phyloP scores from a whole-genome alignment of 2,797 vertebrate species.

The Notolepis coatsorum region DNA sequence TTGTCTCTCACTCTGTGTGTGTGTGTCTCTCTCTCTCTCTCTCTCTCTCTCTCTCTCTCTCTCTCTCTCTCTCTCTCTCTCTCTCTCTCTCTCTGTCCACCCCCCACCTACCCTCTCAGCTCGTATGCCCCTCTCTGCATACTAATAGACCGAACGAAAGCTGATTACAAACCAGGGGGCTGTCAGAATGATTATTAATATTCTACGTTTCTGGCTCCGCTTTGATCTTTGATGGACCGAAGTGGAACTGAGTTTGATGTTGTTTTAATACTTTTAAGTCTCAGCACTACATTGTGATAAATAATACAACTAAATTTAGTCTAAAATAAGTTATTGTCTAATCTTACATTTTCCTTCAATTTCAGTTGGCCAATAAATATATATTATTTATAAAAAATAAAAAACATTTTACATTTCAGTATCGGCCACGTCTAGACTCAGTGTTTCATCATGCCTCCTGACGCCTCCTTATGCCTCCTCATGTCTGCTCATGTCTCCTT shows the following conservation, averaged over 20 bases:
- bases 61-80: constrained; percentile 33
- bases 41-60: not conserved
- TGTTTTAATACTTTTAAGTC: not conserved
- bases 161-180: constrained; percentile 50
- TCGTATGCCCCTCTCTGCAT: constrained; percentile 67
- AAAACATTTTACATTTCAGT: not conserved
- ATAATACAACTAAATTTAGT: too few species aligned
- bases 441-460: constrained; percentile 8
- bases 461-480: constrained; percentile 20
- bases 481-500: not conserved
- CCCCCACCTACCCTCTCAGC: constrained; percentile 47
- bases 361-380: not conserved
- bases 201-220: constrained; percentile 29
- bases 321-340: too few species aligned
- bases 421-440: constrained; percentile 56
- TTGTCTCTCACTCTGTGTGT: too few species aligned
- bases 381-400: too few species aligned
- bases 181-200: constrained; percentile 67
- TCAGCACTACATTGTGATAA: constrained; percentile 12
- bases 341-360: too few species aligned
- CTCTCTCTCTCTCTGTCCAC: constrained; percentile 24
- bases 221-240: constrained; percentile 11
- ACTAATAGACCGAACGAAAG: constrained; percentile 64
- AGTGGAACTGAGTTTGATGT: constrained; percentile 27
- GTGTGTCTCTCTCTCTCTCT: not conserved